A percentile compares a stretch with the other conserved stretches of the same genome.
These are phyloP conservation scores for Meta bourneti DNA, from an alignment of 2,888 invertebrate genomes.

Conservation along the genomic window DNA sequence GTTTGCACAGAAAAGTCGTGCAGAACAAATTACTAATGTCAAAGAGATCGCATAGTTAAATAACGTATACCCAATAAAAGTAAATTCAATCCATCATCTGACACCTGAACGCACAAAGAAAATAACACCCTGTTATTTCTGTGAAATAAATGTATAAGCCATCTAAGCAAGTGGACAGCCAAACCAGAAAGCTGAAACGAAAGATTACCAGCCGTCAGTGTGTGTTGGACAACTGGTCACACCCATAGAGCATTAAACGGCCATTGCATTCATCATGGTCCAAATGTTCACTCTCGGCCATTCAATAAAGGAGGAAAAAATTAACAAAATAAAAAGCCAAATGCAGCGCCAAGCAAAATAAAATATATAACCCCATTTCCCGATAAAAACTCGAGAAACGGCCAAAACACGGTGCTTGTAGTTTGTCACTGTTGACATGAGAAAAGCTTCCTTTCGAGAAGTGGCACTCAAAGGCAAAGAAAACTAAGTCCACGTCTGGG, in stretches of 20 bases:
- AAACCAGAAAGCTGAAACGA: not conserved
- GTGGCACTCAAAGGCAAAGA: not conserved
- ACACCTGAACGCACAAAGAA: not conserved
- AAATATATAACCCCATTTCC: constrained; percentile 54
- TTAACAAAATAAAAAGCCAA: not conserved
- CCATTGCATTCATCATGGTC: not conserved
- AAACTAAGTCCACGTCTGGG: not conserved
- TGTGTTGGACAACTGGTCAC: not conserved
- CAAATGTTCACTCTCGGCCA: not conserved
- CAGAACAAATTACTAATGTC: not conserved
- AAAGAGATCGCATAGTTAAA: not conserved
- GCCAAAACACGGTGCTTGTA: constrained; percentile 26
- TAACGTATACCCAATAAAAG: not conserved
- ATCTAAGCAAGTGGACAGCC: not conserved
- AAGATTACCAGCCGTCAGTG: not conserved
- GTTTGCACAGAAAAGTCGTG: too few relatives aligned
- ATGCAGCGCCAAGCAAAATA: constrained; percentile 42
- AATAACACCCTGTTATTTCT: not conserved
- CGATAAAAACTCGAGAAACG: constrained; percentile 41
- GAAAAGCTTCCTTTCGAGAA: constrained; percentile 2
- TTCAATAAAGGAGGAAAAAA: constrained; percentile 6
- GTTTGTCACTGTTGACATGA: constrained; percentile 53
- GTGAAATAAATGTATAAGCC: not conserved
- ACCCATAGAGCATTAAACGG: constrained; percentile 1
- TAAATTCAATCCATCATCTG: not conserved